Conservation (phyloP, 2,113 vertebrate genomes). For the Prionailurus viverrinus region DNA sequence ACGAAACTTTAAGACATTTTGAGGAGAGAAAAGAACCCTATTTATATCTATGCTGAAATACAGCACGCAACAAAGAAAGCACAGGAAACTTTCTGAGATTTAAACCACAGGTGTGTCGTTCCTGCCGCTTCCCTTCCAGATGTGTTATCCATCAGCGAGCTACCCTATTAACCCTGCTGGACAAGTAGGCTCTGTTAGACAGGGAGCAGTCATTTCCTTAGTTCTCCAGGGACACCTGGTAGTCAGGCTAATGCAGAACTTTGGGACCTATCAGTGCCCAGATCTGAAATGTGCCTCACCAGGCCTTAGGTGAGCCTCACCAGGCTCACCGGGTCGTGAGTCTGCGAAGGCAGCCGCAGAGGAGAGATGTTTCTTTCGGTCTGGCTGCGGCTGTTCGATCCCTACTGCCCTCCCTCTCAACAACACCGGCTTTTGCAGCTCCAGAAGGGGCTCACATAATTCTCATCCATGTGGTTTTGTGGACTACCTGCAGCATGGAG, state of each 20-base stretch:
- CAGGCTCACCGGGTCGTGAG: background rate
- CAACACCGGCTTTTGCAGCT: background rate
- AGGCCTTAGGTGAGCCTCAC: background rate
- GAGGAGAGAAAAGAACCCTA: background rate
- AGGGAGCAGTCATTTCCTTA: conserved; percentile 46
- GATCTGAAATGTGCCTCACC: background rate
- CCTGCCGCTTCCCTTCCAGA: conserved; percentile 54
- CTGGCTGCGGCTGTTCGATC: background rate
- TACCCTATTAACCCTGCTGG: conserved; percentile 53
- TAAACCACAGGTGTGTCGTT: conserved; percentile 33
- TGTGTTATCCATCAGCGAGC: conserved; percentile 62
- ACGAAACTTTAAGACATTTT: conserved; percentile 9
- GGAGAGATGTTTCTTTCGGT: background rate
- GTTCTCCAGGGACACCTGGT: background rate
- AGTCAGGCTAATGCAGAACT: background rate
- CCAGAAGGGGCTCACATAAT: background rate
- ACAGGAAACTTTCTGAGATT: conserved; percentile 1
- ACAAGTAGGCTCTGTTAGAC: background rate
- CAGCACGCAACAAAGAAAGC: conserved; percentile 2
- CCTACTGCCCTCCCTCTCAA: background rate
- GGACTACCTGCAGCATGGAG: background rate
- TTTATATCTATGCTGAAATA: background rate
- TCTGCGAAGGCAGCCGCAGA: background rate
- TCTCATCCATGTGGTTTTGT: background rate
- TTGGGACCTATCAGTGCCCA: background rate